Conservation (phyloP, 2,797 vertebrate genomes). For the Orientallactaga sibirica region DNA sequence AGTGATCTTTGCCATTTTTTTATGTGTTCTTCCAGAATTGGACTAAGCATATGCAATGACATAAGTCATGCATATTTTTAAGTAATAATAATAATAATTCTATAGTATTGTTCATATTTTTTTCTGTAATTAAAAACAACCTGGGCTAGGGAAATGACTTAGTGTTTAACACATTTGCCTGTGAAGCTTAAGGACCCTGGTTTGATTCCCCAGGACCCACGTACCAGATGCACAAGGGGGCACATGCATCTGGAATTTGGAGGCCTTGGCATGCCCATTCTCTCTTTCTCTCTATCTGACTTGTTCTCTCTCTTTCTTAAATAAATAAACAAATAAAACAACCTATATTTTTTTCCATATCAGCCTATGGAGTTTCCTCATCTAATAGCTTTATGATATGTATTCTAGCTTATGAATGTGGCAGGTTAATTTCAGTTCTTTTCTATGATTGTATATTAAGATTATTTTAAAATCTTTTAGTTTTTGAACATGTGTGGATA, state of each 20-base stretch:
- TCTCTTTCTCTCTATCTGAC: too few species aligned
- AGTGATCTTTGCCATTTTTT: neutral
- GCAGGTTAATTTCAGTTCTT: neutral
- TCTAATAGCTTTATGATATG: neutral
- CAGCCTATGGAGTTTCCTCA: neutral
- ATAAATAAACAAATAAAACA: too few species aligned
- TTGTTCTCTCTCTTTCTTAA: too few species aligned
- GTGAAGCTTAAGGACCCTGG: too few species aligned
- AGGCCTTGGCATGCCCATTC: too few species aligned
- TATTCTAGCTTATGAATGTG: neutral
- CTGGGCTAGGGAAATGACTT: too few species aligned
- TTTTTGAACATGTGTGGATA: too few species aligned
- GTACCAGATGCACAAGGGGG: too few species aligned
- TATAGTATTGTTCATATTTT: neutral
- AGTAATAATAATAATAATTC: neutral
- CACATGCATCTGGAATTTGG: too few species aligned
- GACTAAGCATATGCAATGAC: neutral
- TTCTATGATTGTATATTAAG: neutral
- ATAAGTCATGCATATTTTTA: neutral
- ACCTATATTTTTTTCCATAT: neutral
- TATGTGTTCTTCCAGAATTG: neutral
- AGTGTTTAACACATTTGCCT: too few species aligned
- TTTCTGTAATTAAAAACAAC: conserved; percentile 21
- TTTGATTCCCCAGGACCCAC: too few species aligned
- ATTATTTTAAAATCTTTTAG: neutral